These are phyloP conservation scores for Platycheirus rosarum DNA, from an alignment of 2,888 invertebrate species.

Conservation along the genomic window DNA sequence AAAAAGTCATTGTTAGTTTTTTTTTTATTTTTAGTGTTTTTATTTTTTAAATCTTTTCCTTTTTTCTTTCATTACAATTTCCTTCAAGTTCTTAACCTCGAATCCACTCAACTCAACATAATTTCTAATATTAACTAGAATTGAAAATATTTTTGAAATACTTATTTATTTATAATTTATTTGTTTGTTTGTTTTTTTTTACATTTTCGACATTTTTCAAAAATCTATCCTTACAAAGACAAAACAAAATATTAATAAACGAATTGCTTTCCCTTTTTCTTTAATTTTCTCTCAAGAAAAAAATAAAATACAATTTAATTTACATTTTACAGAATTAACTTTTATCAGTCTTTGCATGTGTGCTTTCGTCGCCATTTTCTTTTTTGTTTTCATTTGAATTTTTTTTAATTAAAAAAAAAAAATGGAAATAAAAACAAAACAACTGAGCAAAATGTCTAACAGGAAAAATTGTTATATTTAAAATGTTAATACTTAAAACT, in stretches of 20 bases:
- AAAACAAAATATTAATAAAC: constrained; percentile 73
- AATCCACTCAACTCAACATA: constrained; percentile 61
- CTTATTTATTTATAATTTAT: constrained; percentile 69
- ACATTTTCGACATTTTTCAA: constrained; percentile 57
- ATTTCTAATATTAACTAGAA: constrained; percentile 66
- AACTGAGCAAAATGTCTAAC: constrained; percentile 26
- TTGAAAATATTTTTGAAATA: constrained; percentile 65
- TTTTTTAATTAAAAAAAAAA: constrained; percentile 12
- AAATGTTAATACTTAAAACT: constrained; percentile 18
- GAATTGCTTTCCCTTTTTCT: constrained; percentile 36
- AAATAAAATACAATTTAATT: constrained; percentile 40
- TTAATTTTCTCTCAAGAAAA: constrained; percentile 24
- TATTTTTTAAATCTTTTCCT: constrained; percentile 49
- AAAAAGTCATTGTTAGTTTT: neutral
- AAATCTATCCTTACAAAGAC: constrained; percentile 75
- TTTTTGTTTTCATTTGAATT: constrained; percentile 4
- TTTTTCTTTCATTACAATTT: constrained; percentile 61
- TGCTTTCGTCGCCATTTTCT: constrained; percentile 69
- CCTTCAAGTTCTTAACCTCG: constrained; percentile 43
- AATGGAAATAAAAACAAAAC: constrained; percentile 48
- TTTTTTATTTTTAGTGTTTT: constrained; percentile 44
- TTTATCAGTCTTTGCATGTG: constrained; percentile 76
- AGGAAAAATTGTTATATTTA: constrained; percentile 21
- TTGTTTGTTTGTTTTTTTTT: constrained; percentile 54
- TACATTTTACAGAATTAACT: constrained; percentile 63